A percentile compares a stretch with the other conserved stretches of the same genome.
Evolutionary conservation across 2,888 invertebrate species (phyloP).

Genomic region (Oxystoma pomonae): DNA sequence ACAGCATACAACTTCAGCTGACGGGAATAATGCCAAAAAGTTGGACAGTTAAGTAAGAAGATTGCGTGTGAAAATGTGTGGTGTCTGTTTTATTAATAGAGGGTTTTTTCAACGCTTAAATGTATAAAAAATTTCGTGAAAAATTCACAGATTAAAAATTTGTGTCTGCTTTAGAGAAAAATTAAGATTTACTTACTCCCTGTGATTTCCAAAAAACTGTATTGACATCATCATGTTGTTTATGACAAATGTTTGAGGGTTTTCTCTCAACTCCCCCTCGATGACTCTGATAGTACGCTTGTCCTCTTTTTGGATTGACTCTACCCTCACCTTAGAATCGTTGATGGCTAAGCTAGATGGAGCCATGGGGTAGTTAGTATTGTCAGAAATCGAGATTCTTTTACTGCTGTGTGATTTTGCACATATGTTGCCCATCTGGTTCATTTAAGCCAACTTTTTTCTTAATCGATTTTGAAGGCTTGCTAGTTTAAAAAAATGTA

Average conservation of each 20-base stretch:
- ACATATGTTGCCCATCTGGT: background rate
- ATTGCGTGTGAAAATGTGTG: no score
- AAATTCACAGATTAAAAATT: no score
- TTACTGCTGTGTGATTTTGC: background rate
- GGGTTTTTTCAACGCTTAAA: no score
- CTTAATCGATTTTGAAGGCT: no score
- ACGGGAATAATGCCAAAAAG: no score
- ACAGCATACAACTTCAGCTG: no score
- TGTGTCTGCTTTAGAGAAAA: no score
- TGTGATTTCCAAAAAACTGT: slow-evolving; percentile 59
- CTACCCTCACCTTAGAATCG: slow-evolving; percentile 18
- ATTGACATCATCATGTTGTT: slow-evolving; percentile 72
- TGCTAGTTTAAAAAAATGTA: no score
- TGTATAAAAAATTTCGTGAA: no score
- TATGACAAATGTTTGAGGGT: slow-evolving; percentile 65
- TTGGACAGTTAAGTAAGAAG: no score
- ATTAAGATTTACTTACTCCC: slow-evolving; percentile 33
- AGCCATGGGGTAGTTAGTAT: background rate
- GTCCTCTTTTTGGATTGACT: slow-evolving; percentile 45
- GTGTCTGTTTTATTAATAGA: no score
- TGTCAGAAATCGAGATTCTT: background rate
- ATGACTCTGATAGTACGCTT: slow-evolving; percentile 55
- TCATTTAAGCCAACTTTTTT: no score
- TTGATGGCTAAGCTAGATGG: background rate
- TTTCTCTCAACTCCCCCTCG: slow-evolving; percentile 56